Evolutionary conservation across 2,113 vertebrate genomes (phyloP).

Genomic region (Calyptommatus sinebrachiatus): DNA sequence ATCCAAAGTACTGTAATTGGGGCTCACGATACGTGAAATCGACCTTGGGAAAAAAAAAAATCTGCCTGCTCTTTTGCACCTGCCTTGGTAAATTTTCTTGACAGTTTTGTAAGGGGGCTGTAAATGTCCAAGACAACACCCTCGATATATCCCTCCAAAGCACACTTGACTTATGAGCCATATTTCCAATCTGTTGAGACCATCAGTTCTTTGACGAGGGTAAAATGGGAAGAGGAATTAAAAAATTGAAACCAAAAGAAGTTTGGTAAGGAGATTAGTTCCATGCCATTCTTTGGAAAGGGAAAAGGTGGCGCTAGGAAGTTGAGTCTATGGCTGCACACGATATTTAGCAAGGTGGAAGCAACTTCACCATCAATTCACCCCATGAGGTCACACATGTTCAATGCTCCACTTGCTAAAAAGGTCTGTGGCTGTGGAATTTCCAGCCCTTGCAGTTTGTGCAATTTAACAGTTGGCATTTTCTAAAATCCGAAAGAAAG

Average conservation of each 20-base stretch:
- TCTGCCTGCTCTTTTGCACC: neutral
- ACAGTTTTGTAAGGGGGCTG: neutral
- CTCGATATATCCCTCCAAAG: neutral
- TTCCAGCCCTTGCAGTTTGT: no score
- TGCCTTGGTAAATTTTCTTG: slow-evolving; percentile 18
- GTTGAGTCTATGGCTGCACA: neutral
- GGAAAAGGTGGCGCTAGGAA: neutral
- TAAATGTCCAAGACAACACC: slow-evolving; percentile 12
- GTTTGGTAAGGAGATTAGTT: neutral
- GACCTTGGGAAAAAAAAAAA: neutral
- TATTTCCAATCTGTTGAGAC: slow-evolving; percentile 22
- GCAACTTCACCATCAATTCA: no score
- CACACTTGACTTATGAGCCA: neutral
- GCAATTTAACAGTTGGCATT: no score
- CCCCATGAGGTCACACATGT: no score
- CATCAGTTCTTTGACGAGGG: slow-evolving; percentile 18
- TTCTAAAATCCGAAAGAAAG: no score
- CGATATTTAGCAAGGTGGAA: no score
- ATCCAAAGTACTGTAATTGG: neutral
- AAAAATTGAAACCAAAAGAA: slow-evolving; percentile 11
- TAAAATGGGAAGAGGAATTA: neutral
- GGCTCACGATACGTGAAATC: neutral
- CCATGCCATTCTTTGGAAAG: neutral
- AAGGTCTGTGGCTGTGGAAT: neutral
- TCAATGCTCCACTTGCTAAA: neutral